These are phyloP conservation scores for Agapostemon virescens DNA, from an alignment of 2,888 invertebrate genomes.

Conservation along the genomic window DNA sequence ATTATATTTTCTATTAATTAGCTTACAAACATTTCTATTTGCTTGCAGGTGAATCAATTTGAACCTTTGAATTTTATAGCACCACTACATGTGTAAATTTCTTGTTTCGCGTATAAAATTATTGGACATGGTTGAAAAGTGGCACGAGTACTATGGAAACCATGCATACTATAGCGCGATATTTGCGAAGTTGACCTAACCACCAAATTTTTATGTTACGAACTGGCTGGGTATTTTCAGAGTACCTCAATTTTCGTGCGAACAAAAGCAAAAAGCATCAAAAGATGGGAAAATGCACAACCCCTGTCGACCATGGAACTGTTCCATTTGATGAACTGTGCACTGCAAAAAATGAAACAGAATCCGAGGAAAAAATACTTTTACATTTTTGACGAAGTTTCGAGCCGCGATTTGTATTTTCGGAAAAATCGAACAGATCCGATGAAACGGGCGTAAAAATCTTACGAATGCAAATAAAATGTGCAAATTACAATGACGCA, in stretches of 20 bases:
- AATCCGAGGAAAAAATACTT: conserved; percentile 14
- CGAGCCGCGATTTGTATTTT: not conserved
- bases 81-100: not conserved
- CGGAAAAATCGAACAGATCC: not conserved
- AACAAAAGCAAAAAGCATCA: conserved; percentile 44
- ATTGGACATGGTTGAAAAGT: not conserved
- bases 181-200: conserved; percentile 23
- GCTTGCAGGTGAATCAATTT: not conserved
- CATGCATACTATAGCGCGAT: not conserved
- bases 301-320: conserved; percentile 24
- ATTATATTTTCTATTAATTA: too few species aligned
- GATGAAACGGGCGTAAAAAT: not conserved
- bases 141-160: too few species aligned
- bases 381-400: not conserved
- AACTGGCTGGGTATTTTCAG: conserved; percentile 35
- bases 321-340: conserved; percentile 44
- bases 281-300: conserved; percentile 39
- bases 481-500: not conserved
- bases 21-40: too few species aligned
- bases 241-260: conserved; percentile 34
- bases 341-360: conserved; percentile 5
- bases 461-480: not conserved
- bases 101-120: too few species aligned
- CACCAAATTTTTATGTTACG: conserved; percentile 26
- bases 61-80: too few species aligned